Base-by-base conservation (phyloP, 1,140 invertebrate genomes). In the Listronotus bonariensis region DNA sequence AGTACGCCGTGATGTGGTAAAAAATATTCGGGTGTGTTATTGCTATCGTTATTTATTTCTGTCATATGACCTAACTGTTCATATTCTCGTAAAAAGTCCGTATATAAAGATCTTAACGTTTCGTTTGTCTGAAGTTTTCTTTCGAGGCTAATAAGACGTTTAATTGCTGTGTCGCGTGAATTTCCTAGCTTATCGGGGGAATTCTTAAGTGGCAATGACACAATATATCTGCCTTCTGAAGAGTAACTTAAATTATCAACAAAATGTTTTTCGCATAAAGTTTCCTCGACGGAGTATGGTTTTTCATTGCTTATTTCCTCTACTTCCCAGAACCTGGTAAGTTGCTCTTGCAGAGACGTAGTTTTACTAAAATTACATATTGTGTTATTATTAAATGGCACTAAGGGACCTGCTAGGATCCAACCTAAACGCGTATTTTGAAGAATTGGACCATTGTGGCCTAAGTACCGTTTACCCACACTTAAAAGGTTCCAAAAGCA, bases 371-470 rank as follows among this genome's bases (percentile, higher is more conserved):
- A 34, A 10, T 52, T 41, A 18, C 38, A 54, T 26, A 26, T 26
- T 34, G 31, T 56, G 18, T 5, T n/a, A 6, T 65, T 36, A 20
- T 6, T 34, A 17, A 5, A n/a, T 10, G 20, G 10, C 3, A 0
- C 8, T 12, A 55, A 31, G 10, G 34, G 41, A 0, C 68, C 65
- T 1, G 60, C n/a, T 0, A 72, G n/a, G 26, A 72, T 42, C 68
- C 68, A 72, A 1, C 72, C 71, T 34, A 73, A 65, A 14, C 56
- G 36, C 2, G 69, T 72, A 42, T 71, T 67, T 60, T 72, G 69
- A 9, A 71, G 32, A 5, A 64, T 52, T 0, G 52, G 59, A 36
- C 14, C 20, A n/a, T 45, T 57, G 41, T 12, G 34, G 17, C 18
- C 48, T 31, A 38, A 67, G 20, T 53, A 52, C 57, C 34, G 60